A percentile compares a stretch with the other conserved stretches of the same genome.
Conservation (phyloP, 2,888 invertebrate species). For the Chrysotoxum bicinctum region DNA sequence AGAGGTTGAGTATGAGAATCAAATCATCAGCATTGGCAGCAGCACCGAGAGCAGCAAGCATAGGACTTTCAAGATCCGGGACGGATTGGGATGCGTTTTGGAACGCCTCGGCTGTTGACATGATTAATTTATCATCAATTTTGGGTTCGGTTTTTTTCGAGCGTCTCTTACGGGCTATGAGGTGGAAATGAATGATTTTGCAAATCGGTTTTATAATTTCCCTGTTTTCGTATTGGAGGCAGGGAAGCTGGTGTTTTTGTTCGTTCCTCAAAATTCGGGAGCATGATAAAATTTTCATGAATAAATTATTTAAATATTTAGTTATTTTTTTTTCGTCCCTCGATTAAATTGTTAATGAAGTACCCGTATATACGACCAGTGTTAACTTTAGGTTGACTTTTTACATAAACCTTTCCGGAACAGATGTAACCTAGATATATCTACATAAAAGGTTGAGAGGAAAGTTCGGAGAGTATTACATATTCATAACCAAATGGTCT, state of each 20-base stretch:
- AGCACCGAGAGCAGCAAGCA: background rate
- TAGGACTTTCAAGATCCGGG: background rate
- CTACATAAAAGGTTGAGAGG: background rate
- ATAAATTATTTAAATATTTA: constrained; percentile 57
- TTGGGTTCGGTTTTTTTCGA: constrained; percentile 29
- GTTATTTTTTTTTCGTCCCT: constrained; percentile 9
- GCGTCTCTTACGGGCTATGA: constrained; percentile 48
- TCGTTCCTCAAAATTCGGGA: constrained; percentile 18
- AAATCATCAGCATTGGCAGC: constrained; percentile 19
- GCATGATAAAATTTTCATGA: constrained; percentile 48
- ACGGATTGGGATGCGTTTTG: constrained; percentile 20
- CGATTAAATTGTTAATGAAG: constrained; percentile 34
- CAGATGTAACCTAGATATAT: constrained; percentile 55
- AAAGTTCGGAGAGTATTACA: constrained; percentile 52
- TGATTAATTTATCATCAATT: constrained; percentile 70
- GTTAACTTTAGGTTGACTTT: constrained; percentile 21
- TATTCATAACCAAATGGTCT: constrained; percentile 59
- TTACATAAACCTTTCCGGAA: constrained; percentile 54
- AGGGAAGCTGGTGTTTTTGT: background rate
- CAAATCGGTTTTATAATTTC: constrained; percentile 33
- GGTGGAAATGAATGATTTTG: constrained; percentile 65
- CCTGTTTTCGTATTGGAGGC: background rate
- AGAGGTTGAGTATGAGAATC: constrained; percentile 37
- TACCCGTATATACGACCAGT: background rate
- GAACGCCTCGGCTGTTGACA: constrained; percentile 59